Evolutionary conservation across 2,113 vertebrate species (phyloP).

Genomic region (Ammospiza caudacuta): DNA sequence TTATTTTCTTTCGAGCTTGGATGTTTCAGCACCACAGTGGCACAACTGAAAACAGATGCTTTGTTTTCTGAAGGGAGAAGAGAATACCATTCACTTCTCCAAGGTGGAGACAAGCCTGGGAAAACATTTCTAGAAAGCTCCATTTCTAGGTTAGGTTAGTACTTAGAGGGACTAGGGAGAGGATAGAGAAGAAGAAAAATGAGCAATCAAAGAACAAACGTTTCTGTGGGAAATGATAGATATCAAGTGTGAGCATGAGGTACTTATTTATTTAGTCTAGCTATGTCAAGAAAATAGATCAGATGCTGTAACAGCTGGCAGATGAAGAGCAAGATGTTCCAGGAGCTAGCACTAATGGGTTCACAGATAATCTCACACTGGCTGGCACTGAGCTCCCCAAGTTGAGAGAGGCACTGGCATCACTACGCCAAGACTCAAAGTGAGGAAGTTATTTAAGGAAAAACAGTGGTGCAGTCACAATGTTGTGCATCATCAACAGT

Average conservation of each 20-base stretch:
- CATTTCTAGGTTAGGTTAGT: background rate
- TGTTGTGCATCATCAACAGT: background rate
- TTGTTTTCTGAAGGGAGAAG: background rate
- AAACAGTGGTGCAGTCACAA: background rate
- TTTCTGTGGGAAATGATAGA: background rate
- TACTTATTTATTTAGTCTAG: slow-evolving; percentile 30
- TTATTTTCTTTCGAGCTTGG: background rate
- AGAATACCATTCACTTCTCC: background rate
- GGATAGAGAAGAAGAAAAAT: background rate
- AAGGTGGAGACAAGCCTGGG: background rate
- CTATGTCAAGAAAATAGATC: slow-evolving; percentile 2
- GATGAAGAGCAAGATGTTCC: slow-evolving; percentile 14
- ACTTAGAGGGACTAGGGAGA: background rate
- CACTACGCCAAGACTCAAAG: background rate
- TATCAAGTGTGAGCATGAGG: background rate
- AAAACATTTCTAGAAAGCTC: background rate
- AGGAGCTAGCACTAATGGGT: slow-evolving; percentile 10
- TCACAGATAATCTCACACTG: background rate
- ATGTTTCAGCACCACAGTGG: background rate
- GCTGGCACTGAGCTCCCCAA: background rate
- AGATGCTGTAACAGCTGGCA: background rate
- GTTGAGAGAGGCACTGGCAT: background rate
- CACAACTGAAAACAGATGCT: background rate
- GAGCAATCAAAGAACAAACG: background rate
- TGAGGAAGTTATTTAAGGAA: slow-evolving; percentile 4